Evolutionary conservation across 2,888 invertebrate species (phyloP).

Genomic region (Galeruca laticollis): DNA sequence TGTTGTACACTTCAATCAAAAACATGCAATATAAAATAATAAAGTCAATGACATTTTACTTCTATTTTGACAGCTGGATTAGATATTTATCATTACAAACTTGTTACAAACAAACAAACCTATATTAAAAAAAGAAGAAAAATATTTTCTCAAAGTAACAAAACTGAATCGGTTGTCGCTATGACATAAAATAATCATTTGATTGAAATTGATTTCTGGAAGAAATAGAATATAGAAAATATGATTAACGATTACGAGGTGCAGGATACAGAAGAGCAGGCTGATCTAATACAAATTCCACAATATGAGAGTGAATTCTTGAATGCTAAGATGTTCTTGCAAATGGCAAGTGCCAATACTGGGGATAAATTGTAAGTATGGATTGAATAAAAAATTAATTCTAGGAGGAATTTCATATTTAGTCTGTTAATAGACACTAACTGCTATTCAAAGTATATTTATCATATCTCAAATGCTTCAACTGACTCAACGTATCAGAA

Average conservation of each 20-base stretch:
- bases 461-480: no score
- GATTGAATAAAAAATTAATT: neutral
- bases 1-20: no score
- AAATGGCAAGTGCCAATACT: constrained; percentile 72
- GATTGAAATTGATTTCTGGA: neutral
- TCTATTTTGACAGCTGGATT: no score
- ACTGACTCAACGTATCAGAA: no score
- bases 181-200: constrained; percentile 5
- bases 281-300: constrained; percentile 59
- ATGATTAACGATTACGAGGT: constrained; percentile 51
- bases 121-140: neutral
- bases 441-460: no score
- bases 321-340: constrained; percentile 74
- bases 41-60: no score
- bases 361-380: constrained; percentile 73
- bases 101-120: no score
- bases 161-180: neutral
- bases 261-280: constrained; percentile 43
- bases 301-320: constrained; percentile 70
- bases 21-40: no score
- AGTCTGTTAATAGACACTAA: no score
- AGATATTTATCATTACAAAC: no score
- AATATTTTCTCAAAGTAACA: neutral
- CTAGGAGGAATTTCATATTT: no score
- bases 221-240: constrained; percentile 7